Percentiles rank a stretch among this genome's conserved stretches.
Evolutionary conservation across 2,113 vertebrate species (phyloP).

Genomic region (Carettochelys insculpta): DNA sequence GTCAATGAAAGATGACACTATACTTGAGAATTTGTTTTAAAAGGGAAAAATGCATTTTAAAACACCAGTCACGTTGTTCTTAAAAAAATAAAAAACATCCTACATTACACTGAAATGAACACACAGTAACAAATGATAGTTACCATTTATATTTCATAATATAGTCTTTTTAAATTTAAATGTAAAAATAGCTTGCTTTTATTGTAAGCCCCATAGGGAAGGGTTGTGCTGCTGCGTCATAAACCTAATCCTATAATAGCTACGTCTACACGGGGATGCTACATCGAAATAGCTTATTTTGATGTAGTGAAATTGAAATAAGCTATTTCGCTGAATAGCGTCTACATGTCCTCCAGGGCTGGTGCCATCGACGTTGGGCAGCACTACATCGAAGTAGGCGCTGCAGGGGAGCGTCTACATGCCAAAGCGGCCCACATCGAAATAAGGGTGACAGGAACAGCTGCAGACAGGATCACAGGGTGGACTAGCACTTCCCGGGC

Average conservation of each 20-base stretch:
- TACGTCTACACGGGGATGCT: too few relatives aligned
- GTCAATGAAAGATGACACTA: not conserved
- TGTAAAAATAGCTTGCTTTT: constrained; percentile 35
- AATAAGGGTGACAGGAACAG: too few relatives aligned
- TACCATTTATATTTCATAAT: constrained; percentile 27
- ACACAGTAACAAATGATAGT: constrained; percentile 49
- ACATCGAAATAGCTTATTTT: too few relatives aligned
- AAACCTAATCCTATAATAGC: not conserved
- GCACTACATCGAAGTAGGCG: too few relatives aligned
- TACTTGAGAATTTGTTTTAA: constrained; percentile 16
- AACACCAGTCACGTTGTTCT: not conserved
- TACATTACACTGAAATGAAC: constrained; percentile 37
- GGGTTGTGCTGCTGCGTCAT: constrained; percentile 24
- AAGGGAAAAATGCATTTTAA: constrained; percentile 39
- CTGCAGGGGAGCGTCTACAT: too few relatives aligned
- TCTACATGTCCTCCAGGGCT: too few relatives aligned
- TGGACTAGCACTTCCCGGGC: too few relatives aligned
- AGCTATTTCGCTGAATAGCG: too few relatives aligned
- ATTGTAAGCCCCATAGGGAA: not conserved
- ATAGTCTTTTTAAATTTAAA: not conserved
- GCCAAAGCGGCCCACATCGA: too few relatives aligned
- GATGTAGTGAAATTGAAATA: too few relatives aligned
- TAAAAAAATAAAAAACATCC: not conserved
- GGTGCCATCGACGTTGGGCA: too few relatives aligned
- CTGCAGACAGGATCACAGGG: too few relatives aligned